Conservation (phyloP, 2,888 invertebrate species). For the Acrobasis suavella region DNA sequence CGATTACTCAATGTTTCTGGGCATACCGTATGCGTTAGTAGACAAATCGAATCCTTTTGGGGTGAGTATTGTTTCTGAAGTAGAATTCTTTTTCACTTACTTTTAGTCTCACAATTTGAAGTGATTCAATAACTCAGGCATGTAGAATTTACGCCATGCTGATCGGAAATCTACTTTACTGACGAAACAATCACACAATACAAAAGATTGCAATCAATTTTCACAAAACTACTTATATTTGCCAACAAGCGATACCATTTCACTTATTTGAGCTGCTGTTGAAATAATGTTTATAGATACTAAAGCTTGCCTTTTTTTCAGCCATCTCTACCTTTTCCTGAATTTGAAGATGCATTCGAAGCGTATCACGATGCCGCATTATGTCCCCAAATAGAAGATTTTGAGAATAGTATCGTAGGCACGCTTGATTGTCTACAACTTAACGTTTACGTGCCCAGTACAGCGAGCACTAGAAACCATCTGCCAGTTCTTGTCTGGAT, state of each 20-base stretch:
- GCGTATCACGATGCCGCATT: constrained; percentile 45
- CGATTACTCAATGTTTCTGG: constrained; percentile 56
- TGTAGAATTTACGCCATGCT: too few species aligned
- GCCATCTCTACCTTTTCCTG: constrained; percentile 39
- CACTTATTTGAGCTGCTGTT: too few species aligned
- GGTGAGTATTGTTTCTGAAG: constrained; percentile 41
- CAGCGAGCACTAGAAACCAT: constrained; percentile 39
- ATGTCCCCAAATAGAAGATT: constrained; percentile 45
- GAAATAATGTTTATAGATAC: too few species aligned
- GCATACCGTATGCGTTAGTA: constrained; percentile 60
- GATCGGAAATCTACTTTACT: too few species aligned
- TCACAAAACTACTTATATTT: too few species aligned
- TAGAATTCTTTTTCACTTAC: too few species aligned
- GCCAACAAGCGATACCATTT: too few species aligned
- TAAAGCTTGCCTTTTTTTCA: constrained; percentile 32
- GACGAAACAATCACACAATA: too few species aligned
- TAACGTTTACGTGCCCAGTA: constrained; percentile 48
- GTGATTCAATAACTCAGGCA: too few species aligned
- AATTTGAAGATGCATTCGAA: constrained; percentile 39
- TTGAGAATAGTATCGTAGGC: constrained; percentile 36
- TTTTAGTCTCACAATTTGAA: too few species aligned
- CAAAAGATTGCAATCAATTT: too few species aligned
- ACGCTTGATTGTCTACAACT: constrained; percentile 43
- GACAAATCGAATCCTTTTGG: constrained; percentile 54
- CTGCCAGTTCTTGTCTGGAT: constrained; percentile 57